Conservation (phyloP, 2,888 invertebrate species). For the Andrena bicolor region DNA sequence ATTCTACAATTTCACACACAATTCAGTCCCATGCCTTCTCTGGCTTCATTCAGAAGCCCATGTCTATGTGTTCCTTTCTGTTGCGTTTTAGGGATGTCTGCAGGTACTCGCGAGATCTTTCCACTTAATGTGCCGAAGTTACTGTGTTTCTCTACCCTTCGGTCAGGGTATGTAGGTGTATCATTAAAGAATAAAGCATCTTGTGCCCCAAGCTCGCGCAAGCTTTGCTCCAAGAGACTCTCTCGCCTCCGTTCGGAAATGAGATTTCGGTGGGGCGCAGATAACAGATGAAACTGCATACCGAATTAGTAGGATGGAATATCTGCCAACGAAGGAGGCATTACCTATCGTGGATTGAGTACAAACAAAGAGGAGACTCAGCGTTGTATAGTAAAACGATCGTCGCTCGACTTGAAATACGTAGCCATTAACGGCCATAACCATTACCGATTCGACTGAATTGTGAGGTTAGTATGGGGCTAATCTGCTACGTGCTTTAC, state of each 20-base stretch:
- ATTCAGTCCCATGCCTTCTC: too few species aligned
- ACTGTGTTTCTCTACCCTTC: not conserved
- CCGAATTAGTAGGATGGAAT: slow-evolving; percentile 53
- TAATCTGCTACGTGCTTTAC: slow-evolving; percentile 72
- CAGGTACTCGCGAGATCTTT: not conserved
- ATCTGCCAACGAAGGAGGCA: slow-evolving; percentile 47
- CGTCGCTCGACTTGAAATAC: slow-evolving; percentile 76
- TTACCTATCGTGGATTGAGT: slow-evolving; percentile 62
- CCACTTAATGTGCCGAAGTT: not conserved
- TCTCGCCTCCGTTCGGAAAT: slow-evolving; percentile 28
- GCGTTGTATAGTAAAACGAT: slow-evolving; percentile 63
- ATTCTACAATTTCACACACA: not conserved
- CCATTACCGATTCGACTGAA: slow-evolving; percentile 82
- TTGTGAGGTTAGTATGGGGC: slow-evolving; percentile 69
- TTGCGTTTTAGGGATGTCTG: not conserved
- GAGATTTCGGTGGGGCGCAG: slow-evolving; percentile 48
- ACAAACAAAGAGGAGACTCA: slow-evolving; percentile 53
- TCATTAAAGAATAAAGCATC: not conserved
- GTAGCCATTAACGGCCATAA: slow-evolving; percentile 83
- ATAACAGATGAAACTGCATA: slow-evolving; percentile 55
- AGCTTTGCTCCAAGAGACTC: not conserved
- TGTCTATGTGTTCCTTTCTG: not conserved
- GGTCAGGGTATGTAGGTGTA: not conserved
- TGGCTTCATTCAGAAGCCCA: too few species aligned
- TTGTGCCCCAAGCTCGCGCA: not conserved